These are phyloP conservation scores for Helleia helle DNA, from an alignment of 2,888 invertebrate species.

Conservation along the genomic window DNA sequence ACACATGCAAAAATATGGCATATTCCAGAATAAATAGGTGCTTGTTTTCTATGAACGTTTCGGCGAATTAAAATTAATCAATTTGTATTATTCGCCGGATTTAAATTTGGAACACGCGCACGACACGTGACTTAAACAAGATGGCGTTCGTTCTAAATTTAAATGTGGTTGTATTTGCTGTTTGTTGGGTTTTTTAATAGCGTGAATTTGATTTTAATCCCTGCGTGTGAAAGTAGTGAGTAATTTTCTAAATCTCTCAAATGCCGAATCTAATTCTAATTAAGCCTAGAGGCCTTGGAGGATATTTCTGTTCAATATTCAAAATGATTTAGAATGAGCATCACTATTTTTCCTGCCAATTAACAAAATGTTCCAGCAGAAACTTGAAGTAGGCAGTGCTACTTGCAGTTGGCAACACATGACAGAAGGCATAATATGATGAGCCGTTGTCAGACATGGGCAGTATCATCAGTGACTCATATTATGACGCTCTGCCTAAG, in stretches of 20 bases:
- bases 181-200: conserved; percentile 37
- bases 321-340: too few species aligned
- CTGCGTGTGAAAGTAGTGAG: conserved; percentile 18
- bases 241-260: conserved; percentile 5
- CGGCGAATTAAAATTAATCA: conserved; percentile 16
- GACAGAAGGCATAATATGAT: too few species aligned
- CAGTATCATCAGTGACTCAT: too few species aligned
- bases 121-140: conserved; percentile 27
- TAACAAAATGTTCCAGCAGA: too few species aligned
- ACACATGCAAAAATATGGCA: background rate
- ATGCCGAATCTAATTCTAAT: background rate
- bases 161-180: conserved; percentile 35
- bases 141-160: conserved; percentile 27
- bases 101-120: conserved; percentile 22
- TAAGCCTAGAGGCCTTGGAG: too few species aligned
- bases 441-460: too few species aligned
- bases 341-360: too few species aligned
- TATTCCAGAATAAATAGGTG: background rate
- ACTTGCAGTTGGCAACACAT: too few species aligned
- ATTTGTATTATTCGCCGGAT: conserved; percentile 23
- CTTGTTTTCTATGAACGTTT: conserved; percentile 2
- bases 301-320: too few species aligned
- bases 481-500: too few species aligned
- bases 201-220: conserved; percentile 19
- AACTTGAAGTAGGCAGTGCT: too few species aligned